Conservation (phyloP, 2,888 invertebrate genomes). For the Didymodactylos carnosus region DNA sequence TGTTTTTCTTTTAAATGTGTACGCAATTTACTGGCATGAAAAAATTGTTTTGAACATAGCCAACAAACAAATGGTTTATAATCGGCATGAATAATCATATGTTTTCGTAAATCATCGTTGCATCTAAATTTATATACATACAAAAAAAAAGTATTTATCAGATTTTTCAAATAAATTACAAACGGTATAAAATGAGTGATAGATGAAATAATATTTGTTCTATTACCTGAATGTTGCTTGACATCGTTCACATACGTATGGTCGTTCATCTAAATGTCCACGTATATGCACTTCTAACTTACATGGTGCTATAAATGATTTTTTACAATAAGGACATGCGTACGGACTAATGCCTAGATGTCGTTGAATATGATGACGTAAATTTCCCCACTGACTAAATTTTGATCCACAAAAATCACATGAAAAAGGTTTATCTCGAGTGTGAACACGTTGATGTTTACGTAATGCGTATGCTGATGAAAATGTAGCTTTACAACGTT, state of each 20-base stretch:
- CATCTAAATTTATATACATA: too few species aligned
- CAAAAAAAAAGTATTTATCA: too few species aligned
- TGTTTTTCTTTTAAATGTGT: neutral
- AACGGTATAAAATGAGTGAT: too few species aligned
- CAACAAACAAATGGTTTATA: slow-evolving; percentile 1
- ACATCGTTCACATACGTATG: neutral
- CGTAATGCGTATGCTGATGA: neutral
- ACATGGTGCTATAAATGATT: neutral
- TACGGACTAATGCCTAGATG: neutral
- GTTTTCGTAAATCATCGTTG: neutral
- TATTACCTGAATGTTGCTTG: slow-evolving; percentile 1
- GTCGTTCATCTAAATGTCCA: neutral
- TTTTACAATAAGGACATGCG: neutral
- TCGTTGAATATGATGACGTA: neutral
- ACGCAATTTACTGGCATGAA: neutral
- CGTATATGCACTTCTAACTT: slow-evolving; percentile 2
- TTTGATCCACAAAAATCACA: neutral
- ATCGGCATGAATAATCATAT: neutral
- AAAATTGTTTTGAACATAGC: neutral
- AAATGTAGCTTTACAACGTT: neutral
- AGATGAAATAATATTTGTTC: too few species aligned
- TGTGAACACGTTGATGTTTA: slow-evolving; percentile 1
- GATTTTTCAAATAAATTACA: too few species aligned
- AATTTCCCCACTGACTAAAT: slow-evolving; percentile 1
- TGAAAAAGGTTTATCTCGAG: slow-evolving; percentile 1